A percentile compares a stretch with the other conserved stretches of the same genome.
Evolutionary conservation across 2,888 invertebrate genomes (phyloP).

Genomic region (Stomorhina lunata): DNA sequence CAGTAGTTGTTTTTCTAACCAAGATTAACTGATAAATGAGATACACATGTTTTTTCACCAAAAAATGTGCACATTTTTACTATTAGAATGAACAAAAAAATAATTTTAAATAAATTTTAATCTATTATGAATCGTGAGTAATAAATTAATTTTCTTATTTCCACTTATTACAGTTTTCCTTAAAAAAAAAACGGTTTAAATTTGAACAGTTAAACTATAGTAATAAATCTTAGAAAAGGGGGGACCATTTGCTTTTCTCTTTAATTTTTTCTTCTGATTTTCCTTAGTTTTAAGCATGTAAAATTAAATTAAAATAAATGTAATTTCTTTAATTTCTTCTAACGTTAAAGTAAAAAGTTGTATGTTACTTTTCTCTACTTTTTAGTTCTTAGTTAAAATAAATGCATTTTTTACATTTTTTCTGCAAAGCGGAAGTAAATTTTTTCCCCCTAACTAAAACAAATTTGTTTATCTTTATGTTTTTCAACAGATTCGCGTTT

Average conservation of each 20-base stretch:
- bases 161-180: no score
- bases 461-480: constrained; percentile 7
- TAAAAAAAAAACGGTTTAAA: no score
- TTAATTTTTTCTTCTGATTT: neutral
- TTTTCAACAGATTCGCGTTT: neutral
- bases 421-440: constrained; percentile 10
- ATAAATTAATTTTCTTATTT: no score
- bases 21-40: neutral
- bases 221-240: no score
- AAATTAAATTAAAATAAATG: constrained; percentile 29
- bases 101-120: no score
- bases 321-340: neutral
- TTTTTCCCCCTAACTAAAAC: neutral
- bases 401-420: constrained; percentile 1
- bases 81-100: no score
- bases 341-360: neutral
- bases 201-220: no score
- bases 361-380: neutral
- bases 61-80: no score
- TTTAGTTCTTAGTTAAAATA: neutral
- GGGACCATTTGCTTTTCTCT: neutral
- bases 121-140: no score
- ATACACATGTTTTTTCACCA: neutral
- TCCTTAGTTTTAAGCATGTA: neutral
- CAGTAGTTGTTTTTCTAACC: neutral